phyloP scores from a whole-genome alignment of 2,797 vertebrate species.

The Danio kyathit region DNA sequence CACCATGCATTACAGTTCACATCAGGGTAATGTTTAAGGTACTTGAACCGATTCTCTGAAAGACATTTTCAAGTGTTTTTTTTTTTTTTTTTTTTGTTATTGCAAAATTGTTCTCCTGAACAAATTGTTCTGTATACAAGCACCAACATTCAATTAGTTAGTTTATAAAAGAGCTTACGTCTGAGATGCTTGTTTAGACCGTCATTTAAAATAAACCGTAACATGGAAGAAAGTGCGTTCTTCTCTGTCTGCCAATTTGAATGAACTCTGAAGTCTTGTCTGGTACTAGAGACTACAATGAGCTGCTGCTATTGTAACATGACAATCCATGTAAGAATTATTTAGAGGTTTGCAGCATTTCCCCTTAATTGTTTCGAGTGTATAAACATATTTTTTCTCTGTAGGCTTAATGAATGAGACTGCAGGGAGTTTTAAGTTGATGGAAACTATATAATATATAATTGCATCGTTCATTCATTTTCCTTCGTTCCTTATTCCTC shows the following conservation, averaged over 20 bases:
- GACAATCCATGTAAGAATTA: neutral
- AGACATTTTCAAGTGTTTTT: slow-evolving; percentile 25
- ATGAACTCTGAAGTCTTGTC: neutral
- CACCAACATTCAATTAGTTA: slow-evolving; percentile 36
- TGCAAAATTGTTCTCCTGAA: neutral
- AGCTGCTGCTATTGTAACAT: neutral
- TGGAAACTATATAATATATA: no score
- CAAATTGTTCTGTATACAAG: slow-evolving; percentile 28
- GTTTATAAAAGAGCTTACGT: slow-evolving; percentile 27
- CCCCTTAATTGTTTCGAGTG: no score
- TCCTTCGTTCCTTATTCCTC: no score
- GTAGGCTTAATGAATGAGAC: no score
- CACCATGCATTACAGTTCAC: neutral
- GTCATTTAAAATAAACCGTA: neutral
- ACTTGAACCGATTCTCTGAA: slow-evolving; percentile 10
- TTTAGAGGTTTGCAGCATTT: neutral
- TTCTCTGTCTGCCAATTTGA: neutral
- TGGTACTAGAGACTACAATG: neutral
- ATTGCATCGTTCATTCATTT: no score
- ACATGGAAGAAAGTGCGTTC: neutral
- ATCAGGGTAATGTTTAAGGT: neutral
- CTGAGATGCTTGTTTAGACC: slow-evolving; percentile 29
- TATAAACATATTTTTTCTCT: no score
- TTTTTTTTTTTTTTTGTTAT: neutral
- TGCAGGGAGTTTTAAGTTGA: no score